These are phyloP conservation scores for Apomyelois bistriatella DNA, from an alignment of 2,888 invertebrate species.

Conservation along the genomic window DNA sequence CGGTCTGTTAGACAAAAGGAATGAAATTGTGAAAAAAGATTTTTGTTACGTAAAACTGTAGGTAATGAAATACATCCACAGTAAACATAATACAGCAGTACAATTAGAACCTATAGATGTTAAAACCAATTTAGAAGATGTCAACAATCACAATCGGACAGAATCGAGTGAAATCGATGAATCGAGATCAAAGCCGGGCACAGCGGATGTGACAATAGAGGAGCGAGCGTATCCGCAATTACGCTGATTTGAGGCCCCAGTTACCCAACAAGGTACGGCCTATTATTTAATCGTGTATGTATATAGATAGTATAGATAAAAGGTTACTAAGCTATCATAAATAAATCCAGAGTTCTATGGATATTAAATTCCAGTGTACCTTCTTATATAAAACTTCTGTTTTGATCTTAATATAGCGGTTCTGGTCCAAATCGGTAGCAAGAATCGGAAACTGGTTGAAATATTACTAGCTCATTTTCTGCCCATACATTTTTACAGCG, in stretches of 20 bases:
- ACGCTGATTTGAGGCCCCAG: slow-evolving; percentile 54
- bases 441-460: too few relatives aligned
- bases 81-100: too few relatives aligned
- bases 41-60: too few relatives aligned
- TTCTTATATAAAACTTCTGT: too few relatives aligned
- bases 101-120: neutral
- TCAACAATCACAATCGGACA: slow-evolving; percentile 21
- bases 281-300: slow-evolving; percentile 4
- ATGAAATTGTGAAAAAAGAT: too few relatives aligned
- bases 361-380: too few relatives aligned
- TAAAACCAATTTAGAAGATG: slow-evolving; percentile 9
- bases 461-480: too few relatives aligned
- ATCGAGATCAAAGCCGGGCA: slow-evolving; percentile 34
- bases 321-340: neutral
- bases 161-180: slow-evolving; percentile 26
- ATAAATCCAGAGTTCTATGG: neutral
- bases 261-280: slow-evolving; percentile 29
- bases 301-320: neutral
- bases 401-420: too few relatives aligned
- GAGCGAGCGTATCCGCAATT: slow-evolving; percentile 55
- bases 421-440: too few relatives aligned
- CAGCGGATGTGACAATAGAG: slow-evolving; percentile 46
- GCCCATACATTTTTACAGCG: too few relatives aligned
- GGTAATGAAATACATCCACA: too few relatives aligned
- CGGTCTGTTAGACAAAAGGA: too few relatives aligned